Base-by-base conservation (phyloP, 2,113 vertebrate species). In the Catharus minimus region DNA sequence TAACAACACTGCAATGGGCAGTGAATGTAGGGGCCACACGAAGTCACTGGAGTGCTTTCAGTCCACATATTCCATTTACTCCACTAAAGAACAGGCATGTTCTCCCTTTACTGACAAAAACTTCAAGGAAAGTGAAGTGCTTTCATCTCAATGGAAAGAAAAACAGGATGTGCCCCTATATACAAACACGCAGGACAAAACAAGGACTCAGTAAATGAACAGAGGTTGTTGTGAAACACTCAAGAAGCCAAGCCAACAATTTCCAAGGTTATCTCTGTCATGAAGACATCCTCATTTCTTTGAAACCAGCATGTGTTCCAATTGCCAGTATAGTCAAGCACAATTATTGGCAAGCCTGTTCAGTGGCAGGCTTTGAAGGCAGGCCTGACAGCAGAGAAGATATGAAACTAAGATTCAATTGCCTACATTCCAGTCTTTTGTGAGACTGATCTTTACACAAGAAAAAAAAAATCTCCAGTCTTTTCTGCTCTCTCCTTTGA, bases 181-280 rank as follows among this genome's bases (percentile, higher is more conserved):
- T 2, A 62, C 16, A 74, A 7, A 83, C 52, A 62, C 6, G 0
- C 0, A 80, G 82, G 33, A 86, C 33, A 66, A 79, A 80, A 50
- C 72, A 92, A 88, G 65, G 43, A 43, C 68, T 77, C 41, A 10
- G 26, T 33, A 39, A 49, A 49, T 20, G 62, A 88, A 69, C 58
- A 85, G 52, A 80, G 80, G 27, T 78, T 77, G 55, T 50, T 83
- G 33, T 71, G 69, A 49, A 95, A 89, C 53, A 65, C 17, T 68
- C 19, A 32, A 67, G 33, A 66, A 81, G 60, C 22, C 28, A 77
- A 69, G 68, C 13, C 60, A 86, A 82, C 38, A 38, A 60, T 64
- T 86, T 52, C 28, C 89, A 96, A 93, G 68, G 94, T 96, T 95
- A 93, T 90, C 91, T 86, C 33, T 60, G 27, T 57, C 57, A 67